These are phyloP conservation scores for Aythya baeri DNA, from an alignment of 2,113 vertebrate species.

Conservation along the genomic window DNA sequence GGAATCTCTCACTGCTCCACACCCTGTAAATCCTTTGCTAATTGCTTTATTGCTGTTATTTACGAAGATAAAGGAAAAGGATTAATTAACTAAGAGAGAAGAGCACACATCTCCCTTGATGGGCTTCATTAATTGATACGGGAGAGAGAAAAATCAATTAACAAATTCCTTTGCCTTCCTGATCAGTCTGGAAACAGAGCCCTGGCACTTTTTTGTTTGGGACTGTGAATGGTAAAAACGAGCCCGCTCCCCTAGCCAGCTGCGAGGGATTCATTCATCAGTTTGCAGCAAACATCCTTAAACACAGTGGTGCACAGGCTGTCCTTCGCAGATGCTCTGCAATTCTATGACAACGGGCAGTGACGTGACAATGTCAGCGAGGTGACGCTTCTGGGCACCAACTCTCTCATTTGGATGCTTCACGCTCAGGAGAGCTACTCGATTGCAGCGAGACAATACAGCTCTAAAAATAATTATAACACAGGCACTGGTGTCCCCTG, in stretches of 20 bases:
- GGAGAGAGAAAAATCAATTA: conserved; percentile 64
- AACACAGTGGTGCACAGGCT: neutral
- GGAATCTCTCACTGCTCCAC: conserved; percentile 39
- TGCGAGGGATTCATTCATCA: neutral
- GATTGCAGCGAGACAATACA: neutral
- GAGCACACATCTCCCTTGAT: conserved; percentile 9
- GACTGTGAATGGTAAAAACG: neutral
- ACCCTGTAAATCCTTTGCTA: conserved; percentile 67
- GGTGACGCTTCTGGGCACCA: neutral
- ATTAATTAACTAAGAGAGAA: conserved; percentile 57
- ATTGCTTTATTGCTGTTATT: conserved; percentile 67
- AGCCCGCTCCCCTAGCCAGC: accelerated
- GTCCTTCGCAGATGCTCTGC: neutral
- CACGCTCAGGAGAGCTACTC: neutral
- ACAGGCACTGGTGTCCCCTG: neutral
- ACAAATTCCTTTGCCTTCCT: conserved; percentile 50
- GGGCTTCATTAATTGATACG: conserved; percentile 45
- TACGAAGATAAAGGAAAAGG: conserved; percentile 56
- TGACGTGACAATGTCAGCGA: neutral
- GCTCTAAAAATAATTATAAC: neutral
- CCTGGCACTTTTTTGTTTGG: neutral
- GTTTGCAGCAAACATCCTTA: neutral
- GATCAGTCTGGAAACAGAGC: conserved; percentile 19
- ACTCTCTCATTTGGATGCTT: neutral
- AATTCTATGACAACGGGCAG: neutral